phyloP scores from a whole-genome alignment of 2,797 vertebrate species.

The Acomys russatus region DNA sequence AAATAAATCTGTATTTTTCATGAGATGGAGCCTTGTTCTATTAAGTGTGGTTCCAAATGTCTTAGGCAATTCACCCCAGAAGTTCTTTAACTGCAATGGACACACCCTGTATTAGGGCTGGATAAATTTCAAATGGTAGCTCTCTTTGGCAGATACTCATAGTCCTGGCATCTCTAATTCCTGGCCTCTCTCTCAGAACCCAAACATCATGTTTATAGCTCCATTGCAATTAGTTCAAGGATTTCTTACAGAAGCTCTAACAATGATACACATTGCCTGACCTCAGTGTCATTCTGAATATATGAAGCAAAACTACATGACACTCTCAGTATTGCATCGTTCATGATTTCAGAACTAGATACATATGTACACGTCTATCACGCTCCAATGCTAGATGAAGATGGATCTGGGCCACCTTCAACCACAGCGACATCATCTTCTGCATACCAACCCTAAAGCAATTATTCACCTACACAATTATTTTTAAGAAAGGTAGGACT shows the following conservation, averaged over 20 bases:
- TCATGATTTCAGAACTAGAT: background rate
- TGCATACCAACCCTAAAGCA: too few species aligned
- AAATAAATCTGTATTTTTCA: too few species aligned
- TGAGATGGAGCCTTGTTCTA: too few species aligned
- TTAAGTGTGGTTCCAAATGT: background rate
- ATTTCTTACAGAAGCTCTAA: background rate
- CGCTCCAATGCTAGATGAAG: background rate
- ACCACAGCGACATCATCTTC: background rate
- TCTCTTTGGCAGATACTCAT: background rate
- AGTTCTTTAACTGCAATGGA: too few species aligned
- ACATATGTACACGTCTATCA: fast-evolving
- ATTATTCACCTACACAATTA: background rate
- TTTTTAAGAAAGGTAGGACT: too few species aligned
- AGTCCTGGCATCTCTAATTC: background rate
- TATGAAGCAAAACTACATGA: background rate
- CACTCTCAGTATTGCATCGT: background rate
- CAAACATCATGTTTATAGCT: background rate
- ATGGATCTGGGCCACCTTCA: background rate
- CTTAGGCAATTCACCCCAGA: background rate
- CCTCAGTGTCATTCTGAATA: background rate
- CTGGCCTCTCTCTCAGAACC: background rate
- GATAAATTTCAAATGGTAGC: background rate
- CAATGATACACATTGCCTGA: background rate
- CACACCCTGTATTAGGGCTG: background rate
- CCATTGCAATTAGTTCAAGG: too few species aligned